phyloP scores from a whole-genome alignment of 2,888 invertebrate species.

The Isoperla grammatica region DNA sequence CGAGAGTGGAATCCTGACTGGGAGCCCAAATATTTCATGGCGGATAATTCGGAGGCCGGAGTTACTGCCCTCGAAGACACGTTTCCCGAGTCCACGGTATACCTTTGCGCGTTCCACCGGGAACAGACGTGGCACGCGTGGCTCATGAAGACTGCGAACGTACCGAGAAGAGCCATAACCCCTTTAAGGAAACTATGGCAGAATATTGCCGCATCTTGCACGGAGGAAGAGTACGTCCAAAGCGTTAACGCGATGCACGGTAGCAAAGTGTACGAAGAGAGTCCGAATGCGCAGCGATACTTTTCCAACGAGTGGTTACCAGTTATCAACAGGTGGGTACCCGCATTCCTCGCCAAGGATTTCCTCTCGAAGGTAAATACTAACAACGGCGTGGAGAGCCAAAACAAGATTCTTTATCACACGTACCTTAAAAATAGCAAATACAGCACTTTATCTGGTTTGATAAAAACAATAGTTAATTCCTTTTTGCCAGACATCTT shows the following conservation, averaged over 20 bases:
- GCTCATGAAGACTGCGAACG: neutral
- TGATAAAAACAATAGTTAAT: neutral
- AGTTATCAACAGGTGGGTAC: neutral
- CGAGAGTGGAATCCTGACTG: slow-evolving; percentile 7
- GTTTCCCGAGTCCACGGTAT: neutral
- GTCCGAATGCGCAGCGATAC: neutral
- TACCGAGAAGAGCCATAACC: neutral
- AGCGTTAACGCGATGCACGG: neutral
- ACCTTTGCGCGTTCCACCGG: neutral
- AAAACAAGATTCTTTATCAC: neutral
- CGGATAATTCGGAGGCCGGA: neutral
- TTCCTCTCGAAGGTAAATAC: slow-evolving; percentile 1
- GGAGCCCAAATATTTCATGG: neutral
- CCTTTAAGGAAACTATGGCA: neutral
- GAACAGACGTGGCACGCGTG: neutral
- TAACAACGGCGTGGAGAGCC: neutral
- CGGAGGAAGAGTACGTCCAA: neutral
- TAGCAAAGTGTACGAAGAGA: neutral
- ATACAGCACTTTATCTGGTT: neutral
- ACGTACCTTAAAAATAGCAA: neutral
- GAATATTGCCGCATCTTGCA: neutral
- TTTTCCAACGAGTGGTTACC: neutral
- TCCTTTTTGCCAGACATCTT: neutral
- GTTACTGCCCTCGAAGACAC: neutral
- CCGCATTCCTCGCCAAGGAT: neutral